Conservation (phyloP, 2,888 invertebrate genomes). For the Hypolimnas misippus region DNA sequence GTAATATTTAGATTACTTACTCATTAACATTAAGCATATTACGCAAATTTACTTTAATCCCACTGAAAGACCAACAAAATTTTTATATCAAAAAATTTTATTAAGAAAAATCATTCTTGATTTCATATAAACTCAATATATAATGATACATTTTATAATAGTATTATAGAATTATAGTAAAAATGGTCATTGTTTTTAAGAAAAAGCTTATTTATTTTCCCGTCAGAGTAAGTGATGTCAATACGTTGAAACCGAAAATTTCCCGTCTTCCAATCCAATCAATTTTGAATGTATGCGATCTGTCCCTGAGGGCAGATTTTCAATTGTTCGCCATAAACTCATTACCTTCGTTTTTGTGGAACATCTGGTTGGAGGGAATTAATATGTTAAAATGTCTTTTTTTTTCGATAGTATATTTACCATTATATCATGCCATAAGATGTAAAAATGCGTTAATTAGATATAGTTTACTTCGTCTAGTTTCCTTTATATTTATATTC, state of each 20-base stretch:
- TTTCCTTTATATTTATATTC: no score
- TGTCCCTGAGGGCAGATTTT: constrained; percentile 33
- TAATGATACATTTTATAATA: neutral
- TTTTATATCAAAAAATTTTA: no score
- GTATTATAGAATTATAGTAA: neutral
- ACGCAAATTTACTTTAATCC: no score
- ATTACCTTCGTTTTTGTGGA: constrained; percentile 30
- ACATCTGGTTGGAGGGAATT: constrained; percentile 5
- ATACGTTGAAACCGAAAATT: constrained; percentile 20
- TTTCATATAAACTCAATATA: neutral
- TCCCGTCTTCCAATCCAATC: constrained; percentile 25
- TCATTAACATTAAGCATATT: neutral
- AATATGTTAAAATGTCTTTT: constrained; percentile 11
- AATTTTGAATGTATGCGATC: constrained; percentile 27
- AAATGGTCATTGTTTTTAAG: neutral
- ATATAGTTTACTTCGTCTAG: no score
- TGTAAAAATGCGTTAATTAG: no score
- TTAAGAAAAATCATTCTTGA: no score
- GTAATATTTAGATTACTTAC: neutral
- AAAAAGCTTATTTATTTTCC: neutral
- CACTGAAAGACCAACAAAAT: no score
- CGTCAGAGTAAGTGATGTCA: constrained; percentile 7
- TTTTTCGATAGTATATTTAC: neutral
- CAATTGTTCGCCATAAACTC: constrained; percentile 34
- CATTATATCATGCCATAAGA: neutral